Conservation (phyloP, 1,140 invertebrate species). For the Kradibia gibbosae region DNA sequence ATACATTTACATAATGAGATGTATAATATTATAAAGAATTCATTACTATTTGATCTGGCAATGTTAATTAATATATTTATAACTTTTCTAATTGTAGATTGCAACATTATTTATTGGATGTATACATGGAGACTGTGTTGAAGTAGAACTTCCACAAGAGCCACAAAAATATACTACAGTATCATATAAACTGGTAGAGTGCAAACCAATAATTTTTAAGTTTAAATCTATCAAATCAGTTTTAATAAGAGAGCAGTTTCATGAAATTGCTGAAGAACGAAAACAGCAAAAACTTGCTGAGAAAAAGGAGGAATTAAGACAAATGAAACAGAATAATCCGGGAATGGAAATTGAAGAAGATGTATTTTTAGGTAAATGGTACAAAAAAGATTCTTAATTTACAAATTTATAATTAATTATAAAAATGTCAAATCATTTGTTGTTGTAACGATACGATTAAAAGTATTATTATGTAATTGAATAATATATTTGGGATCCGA, state of each 20-base stretch:
- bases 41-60: too few species aligned
- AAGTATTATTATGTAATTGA: background rate
- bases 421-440: too few species aligned
- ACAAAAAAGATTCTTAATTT: background rate
- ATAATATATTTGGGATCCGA: too few species aligned
- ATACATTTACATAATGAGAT: too few species aligned
- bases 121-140: slow-evolving; percentile 72
- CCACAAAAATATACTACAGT: slow-evolving; percentile 68
- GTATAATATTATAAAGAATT: too few species aligned
- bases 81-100: slow-evolving; percentile 53
- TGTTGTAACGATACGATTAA: background rate
- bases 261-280: slow-evolving; percentile 65
- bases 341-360: slow-evolving; percentile 76
- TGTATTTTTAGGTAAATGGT: slow-evolving; percentile 68
- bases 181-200: slow-evolving; percentile 69
- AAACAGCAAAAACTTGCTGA: slow-evolving; percentile 73
- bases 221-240: slow-evolving; percentile 77
- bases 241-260: slow-evolving; percentile 71
- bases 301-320: slow-evolving; percentile 74
- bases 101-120: slow-evolving; percentile 74
- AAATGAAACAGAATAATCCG: slow-evolving; percentile 73
- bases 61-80: background rate
- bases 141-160: slow-evolving; percentile 71
- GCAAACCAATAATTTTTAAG: slow-evolving; percentile 66
- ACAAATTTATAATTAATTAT: background rate